Conservation (phyloP, 1,140 invertebrate species). For the Dendroctonus valens region DNA sequence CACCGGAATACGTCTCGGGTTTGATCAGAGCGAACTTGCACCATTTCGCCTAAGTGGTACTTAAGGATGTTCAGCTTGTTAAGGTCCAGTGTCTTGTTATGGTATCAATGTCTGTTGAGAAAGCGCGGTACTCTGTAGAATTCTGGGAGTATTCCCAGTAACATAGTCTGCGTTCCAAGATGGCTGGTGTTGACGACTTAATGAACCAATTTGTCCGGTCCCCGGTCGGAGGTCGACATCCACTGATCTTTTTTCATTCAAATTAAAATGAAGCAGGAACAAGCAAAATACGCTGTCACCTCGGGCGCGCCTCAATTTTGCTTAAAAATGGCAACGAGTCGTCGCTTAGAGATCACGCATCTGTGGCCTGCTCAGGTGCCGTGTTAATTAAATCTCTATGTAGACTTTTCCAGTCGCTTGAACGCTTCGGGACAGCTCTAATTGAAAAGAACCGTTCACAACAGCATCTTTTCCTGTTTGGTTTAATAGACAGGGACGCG, state of each 20-base stretch:
- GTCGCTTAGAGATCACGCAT: neutral
- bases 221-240: slow-evolving; percentile 4
- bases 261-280: slow-evolving; percentile 32
- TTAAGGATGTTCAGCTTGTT: no score
- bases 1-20: no score
- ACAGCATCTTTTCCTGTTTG: neutral
- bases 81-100: no score
- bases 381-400: neutral
- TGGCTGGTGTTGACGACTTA: neutral
- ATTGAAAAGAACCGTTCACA: neutral
- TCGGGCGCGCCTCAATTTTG: slow-evolving; percentile 24
- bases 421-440: neutral
- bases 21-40: no score
- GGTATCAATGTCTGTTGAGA: no score
- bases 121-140: no score
- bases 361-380: neutral
- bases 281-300: slow-evolving; percentile 32
- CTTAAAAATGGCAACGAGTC: slow-evolving; percentile 8
- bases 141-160: no score
- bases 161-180: no score
- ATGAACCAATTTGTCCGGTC: slow-evolving; percentile 22
- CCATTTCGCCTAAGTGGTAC: no score
- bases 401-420: neutral
- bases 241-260: slow-evolving; percentile 29
- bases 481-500: neutral